Evolutionary conservation across 2,113 vertebrate species (phyloP).

Genomic region (Nyctibius bracteatus): DNA sequence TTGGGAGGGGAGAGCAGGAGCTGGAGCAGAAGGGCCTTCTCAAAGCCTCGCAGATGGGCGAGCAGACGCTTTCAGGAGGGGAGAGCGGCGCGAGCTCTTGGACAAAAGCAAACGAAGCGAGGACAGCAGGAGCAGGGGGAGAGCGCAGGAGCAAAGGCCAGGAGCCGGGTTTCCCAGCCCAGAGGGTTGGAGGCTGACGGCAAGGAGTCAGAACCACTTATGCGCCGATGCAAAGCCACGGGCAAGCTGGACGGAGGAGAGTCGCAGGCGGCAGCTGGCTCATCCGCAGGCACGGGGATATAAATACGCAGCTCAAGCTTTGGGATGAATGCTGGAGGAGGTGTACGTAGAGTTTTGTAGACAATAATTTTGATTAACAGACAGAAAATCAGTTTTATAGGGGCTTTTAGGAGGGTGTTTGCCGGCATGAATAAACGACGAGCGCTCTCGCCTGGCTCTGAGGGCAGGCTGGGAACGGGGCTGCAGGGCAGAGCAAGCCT

Average conservation of each 20-base stretch:
- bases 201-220: not conserved
- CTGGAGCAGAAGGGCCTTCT: slow-evolving; percentile 1
- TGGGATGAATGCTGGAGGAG: not conserved
- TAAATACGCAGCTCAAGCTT: not conserved
- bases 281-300: accelerated
- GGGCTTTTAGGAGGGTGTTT: not conserved
- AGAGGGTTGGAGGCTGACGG: not conserved
- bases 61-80: not conserved
- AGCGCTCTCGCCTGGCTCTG: accelerated
- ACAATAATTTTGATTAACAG: not conserved
- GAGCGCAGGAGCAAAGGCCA: not conserved
- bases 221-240: accelerated
- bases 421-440: not conserved
- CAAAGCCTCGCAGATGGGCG: not conserved
- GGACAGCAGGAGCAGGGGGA: not conserved
- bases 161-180: not conserved
- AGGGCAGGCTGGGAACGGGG: not conserved
- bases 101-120: not conserved
- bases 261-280: accelerated
- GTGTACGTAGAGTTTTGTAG: not conserved
- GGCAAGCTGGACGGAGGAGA: accelerated
- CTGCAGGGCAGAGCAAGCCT: not conserved
- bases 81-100: not conserved
- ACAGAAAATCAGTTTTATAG: not conserved
- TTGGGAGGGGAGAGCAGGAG: not conserved